Base-by-base conservation (phyloP, 2,888 invertebrate genomes). In the Taenaris catops region DNA sequence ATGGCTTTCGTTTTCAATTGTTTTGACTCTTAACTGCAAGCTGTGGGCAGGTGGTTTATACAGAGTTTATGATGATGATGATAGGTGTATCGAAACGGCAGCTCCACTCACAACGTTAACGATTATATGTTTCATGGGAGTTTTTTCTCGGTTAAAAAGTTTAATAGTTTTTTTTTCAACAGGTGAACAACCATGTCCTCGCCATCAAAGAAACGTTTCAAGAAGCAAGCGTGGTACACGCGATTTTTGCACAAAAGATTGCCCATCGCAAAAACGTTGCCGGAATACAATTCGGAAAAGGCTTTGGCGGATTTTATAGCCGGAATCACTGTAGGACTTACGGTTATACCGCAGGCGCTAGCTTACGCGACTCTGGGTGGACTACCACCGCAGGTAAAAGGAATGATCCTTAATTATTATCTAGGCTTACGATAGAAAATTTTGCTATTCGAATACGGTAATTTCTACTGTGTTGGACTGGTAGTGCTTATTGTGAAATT, bases 311-410 rank as follows among this genome's bases (percentile, higher is more conserved):
- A 98, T 79, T 62, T 94, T 26, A 96, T 98, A 54, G 97, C 97
- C 8, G 97, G 97, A 1, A 84, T 97, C 39, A 97, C 97, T 1
- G 97, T 98, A 0, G 97, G 96, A 0, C 88, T 98, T 10, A 97
- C 96, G 0, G 95, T 97, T 21, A 93, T 98, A 84, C 97, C 97
- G 0, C 97, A 97, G 67, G 96, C 95, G 4, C 76, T 98, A 49
- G 98, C 97, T 0, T 97, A 97, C 67, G 96, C 97, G 3, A 93
- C 94, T 6, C 80, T 98, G 37, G 97, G 96, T 11, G 96, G 96
- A 25, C 79, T 98, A 32, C 92, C 93, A 63, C 95, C 95, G 16
- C 94, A 94, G 90, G 94, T 94, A 86, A 23, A 14, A 14, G 10
- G 24, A 20, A 28, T 36, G 10, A 25, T 25, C 32, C 24, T 32